Percentiles rank a stretch among this genome's conserved stretches.
These are phyloP conservation scores for Heliconius nattereri DNA, from an alignment of 1,140 invertebrate species.

Conservation along the genomic window DNA sequence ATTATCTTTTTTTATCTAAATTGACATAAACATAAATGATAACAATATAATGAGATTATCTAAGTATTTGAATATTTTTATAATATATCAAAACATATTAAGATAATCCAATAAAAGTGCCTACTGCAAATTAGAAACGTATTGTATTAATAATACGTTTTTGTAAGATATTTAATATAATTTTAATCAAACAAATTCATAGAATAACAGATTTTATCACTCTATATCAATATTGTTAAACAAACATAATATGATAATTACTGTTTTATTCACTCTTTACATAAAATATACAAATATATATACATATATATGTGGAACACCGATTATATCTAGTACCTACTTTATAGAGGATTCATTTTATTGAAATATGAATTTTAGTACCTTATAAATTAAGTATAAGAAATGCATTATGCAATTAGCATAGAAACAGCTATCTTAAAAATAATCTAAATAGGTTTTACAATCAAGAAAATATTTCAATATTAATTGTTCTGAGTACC, in stretches of 20 bases:
- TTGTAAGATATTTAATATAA: too few relatives aligned
- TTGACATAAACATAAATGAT: background rate
- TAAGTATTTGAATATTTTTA: background rate
- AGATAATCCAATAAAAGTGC: background rate
- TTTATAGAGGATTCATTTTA: background rate
- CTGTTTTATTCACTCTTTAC: conserved; percentile 19
- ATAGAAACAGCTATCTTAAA: background rate
- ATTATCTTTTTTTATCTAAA: background rate
- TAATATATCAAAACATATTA: background rate
- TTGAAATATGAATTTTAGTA: background rate
- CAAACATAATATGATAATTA: conserved; percentile 14
- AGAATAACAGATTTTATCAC: background rate
- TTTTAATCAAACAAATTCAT: background rate
- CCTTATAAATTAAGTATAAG: background rate
- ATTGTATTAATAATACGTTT: too few relatives aligned
- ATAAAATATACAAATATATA: background rate
- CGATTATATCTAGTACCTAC: background rate
- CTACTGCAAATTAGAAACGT: too few relatives aligned
- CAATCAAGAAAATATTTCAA: background rate
- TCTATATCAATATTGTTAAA: background rate
- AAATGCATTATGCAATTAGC: background rate
- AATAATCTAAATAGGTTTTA: background rate
- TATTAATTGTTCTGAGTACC: background rate
- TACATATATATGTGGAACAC: background rate
- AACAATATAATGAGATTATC: background rate